Conservation (phyloP, 1,140 invertebrate species). For the Drosophila funebris region DNA sequence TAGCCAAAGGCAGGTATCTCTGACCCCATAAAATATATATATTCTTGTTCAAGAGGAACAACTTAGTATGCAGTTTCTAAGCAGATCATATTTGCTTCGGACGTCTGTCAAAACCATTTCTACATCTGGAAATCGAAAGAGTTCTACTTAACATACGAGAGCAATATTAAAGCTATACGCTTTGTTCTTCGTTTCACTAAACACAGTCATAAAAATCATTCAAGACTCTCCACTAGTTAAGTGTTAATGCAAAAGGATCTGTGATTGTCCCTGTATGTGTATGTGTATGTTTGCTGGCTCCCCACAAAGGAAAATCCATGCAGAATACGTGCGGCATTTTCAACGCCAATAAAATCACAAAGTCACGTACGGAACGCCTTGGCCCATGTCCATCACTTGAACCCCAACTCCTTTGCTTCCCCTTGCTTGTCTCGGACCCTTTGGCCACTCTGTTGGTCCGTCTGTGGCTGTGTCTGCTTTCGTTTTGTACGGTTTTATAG, state of each 20-base stretch:
- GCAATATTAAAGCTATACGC: no score
- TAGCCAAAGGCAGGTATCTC: no score
- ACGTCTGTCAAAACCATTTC: no score
- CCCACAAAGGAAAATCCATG: conserved; percentile 55
- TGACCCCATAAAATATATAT: no score
- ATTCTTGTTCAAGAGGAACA: no score
- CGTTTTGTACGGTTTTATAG: conserved; percentile 41
- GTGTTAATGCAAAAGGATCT: conserved; percentile 68
- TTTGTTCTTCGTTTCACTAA: conserved; percentile 80
- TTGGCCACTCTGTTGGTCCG: conserved; percentile 5
- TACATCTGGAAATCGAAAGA: background rate
- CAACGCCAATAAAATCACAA: conserved; percentile 78
- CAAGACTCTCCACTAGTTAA: conserved; percentile 63
- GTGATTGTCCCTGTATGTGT: background rate
- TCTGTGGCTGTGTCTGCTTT: conserved; percentile 30
- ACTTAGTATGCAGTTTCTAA: no score
- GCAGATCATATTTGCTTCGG: no score
- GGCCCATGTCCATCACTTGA: conserved; percentile 62
- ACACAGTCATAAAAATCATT: conserved; percentile 77
- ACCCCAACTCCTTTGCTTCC: conserved; percentile 3
- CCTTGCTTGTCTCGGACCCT: background rate
- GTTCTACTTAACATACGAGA: conserved; percentile 54
- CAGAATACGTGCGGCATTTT: conserved; percentile 69
- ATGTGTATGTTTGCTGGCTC: background rate
- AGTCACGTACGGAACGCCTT: conserved; percentile 66